phyloP scores from a whole-genome alignment of 2,797 vertebrate genomes.

The Leuciscus waleckii region DNA sequence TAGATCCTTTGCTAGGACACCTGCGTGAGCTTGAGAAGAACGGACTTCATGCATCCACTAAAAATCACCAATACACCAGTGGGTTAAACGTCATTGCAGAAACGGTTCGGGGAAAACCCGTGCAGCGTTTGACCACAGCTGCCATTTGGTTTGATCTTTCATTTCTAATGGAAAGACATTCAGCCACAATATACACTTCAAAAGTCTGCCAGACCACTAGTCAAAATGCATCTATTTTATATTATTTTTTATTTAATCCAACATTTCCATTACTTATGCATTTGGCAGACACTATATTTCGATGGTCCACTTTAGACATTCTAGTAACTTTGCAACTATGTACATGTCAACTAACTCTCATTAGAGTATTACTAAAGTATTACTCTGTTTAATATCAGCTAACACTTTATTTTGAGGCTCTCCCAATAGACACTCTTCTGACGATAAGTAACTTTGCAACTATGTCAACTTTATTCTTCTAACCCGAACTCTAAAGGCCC shows the following conservation, averaged over 20 bases:
- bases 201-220: neutral
- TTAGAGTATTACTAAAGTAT: no score
- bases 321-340: neutral
- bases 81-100: no score
- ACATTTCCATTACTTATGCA: neutral
- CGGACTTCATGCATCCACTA: neutral
- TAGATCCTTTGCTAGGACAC: neutral
- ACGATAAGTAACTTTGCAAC: neutral
- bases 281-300: neutral
- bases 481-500: neutral
- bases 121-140: neutral
- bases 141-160: neutral
- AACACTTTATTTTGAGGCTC: no score
- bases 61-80: neutral
- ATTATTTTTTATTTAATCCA: neutral
- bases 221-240: neutral
- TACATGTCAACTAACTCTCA: neutral
- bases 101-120: neutral
- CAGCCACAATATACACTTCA: neutral
- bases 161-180: neutral
- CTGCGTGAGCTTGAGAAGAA: neutral
- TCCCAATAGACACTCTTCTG: no score
- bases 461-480: neutral
- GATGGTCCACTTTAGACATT: neutral
- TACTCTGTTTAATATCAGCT: no score